Base-by-base conservation (phyloP, 2,888 invertebrate species). In the Augochlorella aurata region DNA sequence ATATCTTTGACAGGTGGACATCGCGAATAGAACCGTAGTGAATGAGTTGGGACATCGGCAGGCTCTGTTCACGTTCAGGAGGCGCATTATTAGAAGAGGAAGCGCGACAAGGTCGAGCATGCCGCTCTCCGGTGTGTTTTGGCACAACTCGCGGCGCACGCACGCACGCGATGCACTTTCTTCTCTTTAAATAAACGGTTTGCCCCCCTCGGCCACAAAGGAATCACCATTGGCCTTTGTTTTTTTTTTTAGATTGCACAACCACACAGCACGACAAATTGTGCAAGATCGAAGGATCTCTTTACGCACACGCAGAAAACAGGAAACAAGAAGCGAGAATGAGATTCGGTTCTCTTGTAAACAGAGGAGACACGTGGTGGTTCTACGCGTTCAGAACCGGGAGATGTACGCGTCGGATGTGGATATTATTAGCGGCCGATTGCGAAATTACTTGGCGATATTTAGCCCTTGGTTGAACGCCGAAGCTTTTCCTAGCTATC, bases 81-180 rank as follows among this genome's bases (percentile, higher is more conserved):
- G 38, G n/a, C 73, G 77, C 90, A 90, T 91, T 90, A 91, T 91
- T 91, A 90, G 91, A 90, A 90, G 87, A 83, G 90, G 86, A 89
- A 88, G 88, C 81, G 74, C 81, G 84, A 71, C 91, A 90, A 91
- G 91, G 91, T 89, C 89, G 87, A 85, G 52, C 69, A 68, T 65
- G 65, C 65, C 63, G 54, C 45, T 65, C 68, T 24, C 58, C 69
- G 63, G 49, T 52, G 49, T 52, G 16, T 78, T 78, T 84, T 78
- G 84, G 81, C 77, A 74, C 74, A 68, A 38, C 38, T 18, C 61
- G 21, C 0, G 50, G 29, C 10, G 61, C 58, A 58, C 58, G 61
- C 29, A 18, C 61, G 61, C 61, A 63, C 29, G 44, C 65, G 65
- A 16, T 29, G 61, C 44, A 52, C 65, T 81, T 76, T 81, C 65